These are phyloP conservation scores for Ochropleura plecta DNA, from an alignment of 2,888 invertebrate species.

Conservation along the genomic window DNA sequence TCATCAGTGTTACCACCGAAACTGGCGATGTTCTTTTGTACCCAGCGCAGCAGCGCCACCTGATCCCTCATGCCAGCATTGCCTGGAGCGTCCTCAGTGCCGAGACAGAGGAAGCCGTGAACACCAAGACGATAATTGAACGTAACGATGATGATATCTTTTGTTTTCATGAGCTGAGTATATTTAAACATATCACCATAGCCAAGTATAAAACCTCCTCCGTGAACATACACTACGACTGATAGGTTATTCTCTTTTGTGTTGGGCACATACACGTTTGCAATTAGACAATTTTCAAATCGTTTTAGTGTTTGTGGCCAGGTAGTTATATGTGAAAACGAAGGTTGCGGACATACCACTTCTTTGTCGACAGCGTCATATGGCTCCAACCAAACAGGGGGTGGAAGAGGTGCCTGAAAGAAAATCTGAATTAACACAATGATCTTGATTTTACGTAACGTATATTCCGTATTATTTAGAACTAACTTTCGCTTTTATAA, in stretches of 20 bases:
- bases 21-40: conserved; percentile 70
- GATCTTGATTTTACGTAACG: too few relatives aligned
- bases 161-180: conserved; percentile 61
- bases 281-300: conserved; percentile 60
- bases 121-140: conserved; percentile 72
- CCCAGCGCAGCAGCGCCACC: conserved; percentile 72
- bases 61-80: conserved; percentile 62
- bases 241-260: conserved; percentile 71
- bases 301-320: too few relatives aligned
- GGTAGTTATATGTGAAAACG: too few relatives aligned
- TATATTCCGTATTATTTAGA: too few relatives aligned
- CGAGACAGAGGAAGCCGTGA: conserved; percentile 71
- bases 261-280: conserved; percentile 80
- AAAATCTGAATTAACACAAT: too few relatives aligned
- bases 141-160: conserved; percentile 67
- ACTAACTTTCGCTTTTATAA: too few relatives aligned
- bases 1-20: conserved; percentile 76
- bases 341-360: too few relatives aligned
- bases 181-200: conserved; percentile 56
- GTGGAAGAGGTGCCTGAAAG: too few relatives aligned
- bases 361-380: too few relatives aligned
- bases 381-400: too few relatives aligned
- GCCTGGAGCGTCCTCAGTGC: conserved; percentile 70
- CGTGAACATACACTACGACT: conserved; percentile 72
- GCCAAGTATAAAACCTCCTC: conserved; percentile 70